Percentiles rank a stretch among this genome's conserved stretches.
Evolutionary conservation across 2,888 invertebrate genomes (phyloP).

Genomic region (Melipona bicolor): DNA sequence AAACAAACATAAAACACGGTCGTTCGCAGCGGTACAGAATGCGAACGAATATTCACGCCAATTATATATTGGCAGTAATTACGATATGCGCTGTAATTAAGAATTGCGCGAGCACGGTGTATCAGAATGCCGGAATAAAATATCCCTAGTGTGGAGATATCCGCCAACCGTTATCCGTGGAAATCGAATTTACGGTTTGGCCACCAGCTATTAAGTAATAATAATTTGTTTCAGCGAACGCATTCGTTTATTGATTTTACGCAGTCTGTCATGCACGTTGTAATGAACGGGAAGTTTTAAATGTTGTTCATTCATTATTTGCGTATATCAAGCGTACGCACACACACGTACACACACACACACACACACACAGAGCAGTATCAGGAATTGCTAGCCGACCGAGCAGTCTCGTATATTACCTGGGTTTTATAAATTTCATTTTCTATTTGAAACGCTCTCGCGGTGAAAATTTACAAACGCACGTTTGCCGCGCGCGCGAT

Average conservation of each 20-base stretch:
- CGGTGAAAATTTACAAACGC: neutral
- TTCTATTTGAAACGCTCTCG: neutral
- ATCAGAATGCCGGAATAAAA: slow-evolving; percentile 37
- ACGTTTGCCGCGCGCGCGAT: neutral
- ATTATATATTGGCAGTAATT: slow-evolving; percentile 70
- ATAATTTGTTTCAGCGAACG: slow-evolving; percentile 68
- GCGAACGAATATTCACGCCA: slow-evolving; percentile 66
- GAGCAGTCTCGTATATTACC: neutral
- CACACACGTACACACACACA: too few relatives aligned
- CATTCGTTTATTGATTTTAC: slow-evolving; percentile 72
- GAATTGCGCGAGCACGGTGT: slow-evolving; percentile 54
- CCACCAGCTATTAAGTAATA: slow-evolving; percentile 67
- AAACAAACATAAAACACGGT: slow-evolving; percentile 54
- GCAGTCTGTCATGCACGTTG: slow-evolving; percentile 51
- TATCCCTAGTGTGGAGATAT: slow-evolving; percentile 30
- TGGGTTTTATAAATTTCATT: slow-evolving; percentile 5
- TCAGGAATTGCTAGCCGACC: neutral
- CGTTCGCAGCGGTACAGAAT: slow-evolving; percentile 46
- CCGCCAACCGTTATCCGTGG: neutral
- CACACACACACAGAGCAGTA: neutral
- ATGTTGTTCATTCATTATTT: slow-evolving; percentile 42
- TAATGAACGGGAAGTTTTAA: slow-evolving; percentile 49
- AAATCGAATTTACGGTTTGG: slow-evolving; percentile 53
- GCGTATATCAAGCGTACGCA: slow-evolving; percentile 1
- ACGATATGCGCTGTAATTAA: slow-evolving; percentile 70